phyloP scores from a whole-genome alignment of 1,140 invertebrate genomes.

The Drosophila bocqueti region DNA sequence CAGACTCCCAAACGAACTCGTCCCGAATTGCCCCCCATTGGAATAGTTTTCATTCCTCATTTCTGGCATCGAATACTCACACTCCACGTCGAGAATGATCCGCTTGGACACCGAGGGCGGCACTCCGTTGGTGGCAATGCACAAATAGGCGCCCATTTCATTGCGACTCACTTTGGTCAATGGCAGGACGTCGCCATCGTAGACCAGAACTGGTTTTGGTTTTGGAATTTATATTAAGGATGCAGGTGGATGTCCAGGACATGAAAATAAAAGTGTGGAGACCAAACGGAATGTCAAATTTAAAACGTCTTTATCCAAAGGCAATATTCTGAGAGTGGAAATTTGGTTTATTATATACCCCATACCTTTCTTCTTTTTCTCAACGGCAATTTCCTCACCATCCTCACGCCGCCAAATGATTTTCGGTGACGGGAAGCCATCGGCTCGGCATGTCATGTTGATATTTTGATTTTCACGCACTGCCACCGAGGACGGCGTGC shows the following conservation, averaged over 20 bases:
- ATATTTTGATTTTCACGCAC: constrained; percentile 96
- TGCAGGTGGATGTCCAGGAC: constrained; percentile 39
- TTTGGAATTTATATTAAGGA: constrained; percentile 50
- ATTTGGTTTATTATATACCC: not conserved
- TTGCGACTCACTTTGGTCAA: constrained; percentile 93
- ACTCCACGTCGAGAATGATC: constrained; percentile 95
- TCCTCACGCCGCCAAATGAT: constrained; percentile 96
- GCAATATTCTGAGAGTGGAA: not conserved
- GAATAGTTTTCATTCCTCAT: constrained; percentile 40
- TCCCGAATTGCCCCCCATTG: not conserved
- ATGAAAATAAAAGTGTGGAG: constrained; percentile 56
- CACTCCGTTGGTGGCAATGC: constrained; percentile 92
- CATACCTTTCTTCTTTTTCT: constrained; percentile 92
- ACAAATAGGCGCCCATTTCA: constrained; percentile 95
- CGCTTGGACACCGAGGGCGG: constrained; percentile 95
- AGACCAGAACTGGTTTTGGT: constrained; percentile 88
- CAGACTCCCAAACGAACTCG: not conserved
- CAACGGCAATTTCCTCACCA: constrained; percentile 92
- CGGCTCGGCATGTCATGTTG: constrained; percentile 94
- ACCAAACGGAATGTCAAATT: constrained; percentile 44
- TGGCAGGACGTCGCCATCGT: constrained; percentile 93
- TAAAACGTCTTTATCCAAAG: not conserved
- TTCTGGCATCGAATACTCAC: constrained; percentile 87
- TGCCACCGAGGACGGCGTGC: constrained; percentile 94
- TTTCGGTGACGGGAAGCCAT: constrained; percentile 94